Evolutionary conservation across 2,113 vertebrate species (phyloP).

Genomic region (Euleptes europaea): DNA sequence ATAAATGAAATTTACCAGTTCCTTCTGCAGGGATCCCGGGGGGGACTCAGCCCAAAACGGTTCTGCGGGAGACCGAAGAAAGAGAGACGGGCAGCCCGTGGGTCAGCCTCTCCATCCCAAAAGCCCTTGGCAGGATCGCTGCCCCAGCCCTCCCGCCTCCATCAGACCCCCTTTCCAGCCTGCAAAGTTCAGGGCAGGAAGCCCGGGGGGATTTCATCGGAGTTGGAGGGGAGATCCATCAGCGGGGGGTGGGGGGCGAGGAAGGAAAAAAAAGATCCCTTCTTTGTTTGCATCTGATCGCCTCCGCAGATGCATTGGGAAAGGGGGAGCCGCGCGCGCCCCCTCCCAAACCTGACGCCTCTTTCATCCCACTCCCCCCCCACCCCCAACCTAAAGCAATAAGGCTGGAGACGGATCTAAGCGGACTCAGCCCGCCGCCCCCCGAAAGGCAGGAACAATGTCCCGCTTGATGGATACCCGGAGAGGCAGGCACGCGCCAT

Average conservation of each 20-base stretch:
- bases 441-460: background rate
- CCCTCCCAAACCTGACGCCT: background rate
- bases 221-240: too few relatives aligned
- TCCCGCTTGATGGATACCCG: background rate
- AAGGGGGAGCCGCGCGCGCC: background rate
- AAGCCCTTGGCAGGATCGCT: too few relatives aligned
- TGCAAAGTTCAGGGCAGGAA: background rate
- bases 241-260: too few relatives aligned
- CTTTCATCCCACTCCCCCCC: background rate
- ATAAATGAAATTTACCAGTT: background rate
- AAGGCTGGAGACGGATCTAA: background rate
- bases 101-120: too few relatives aligned
- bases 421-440: too few relatives aligned
- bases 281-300: background rate
- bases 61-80: background rate
- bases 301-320: too few relatives aligned
- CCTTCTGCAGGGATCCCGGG: background rate
- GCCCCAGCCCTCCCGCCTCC: too few relatives aligned
- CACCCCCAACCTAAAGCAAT: background rate
- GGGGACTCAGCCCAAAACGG: background rate
- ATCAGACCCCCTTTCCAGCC: background rate
- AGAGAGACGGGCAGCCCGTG: too few relatives aligned
- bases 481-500: background rate
- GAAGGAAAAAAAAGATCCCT: too few relatives aligned
- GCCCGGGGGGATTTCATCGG: too few relatives aligned